Evolutionary conservation across 2,113 vertebrate species (phyloP).

Genomic region (Sapayoa aenigma): DNA sequence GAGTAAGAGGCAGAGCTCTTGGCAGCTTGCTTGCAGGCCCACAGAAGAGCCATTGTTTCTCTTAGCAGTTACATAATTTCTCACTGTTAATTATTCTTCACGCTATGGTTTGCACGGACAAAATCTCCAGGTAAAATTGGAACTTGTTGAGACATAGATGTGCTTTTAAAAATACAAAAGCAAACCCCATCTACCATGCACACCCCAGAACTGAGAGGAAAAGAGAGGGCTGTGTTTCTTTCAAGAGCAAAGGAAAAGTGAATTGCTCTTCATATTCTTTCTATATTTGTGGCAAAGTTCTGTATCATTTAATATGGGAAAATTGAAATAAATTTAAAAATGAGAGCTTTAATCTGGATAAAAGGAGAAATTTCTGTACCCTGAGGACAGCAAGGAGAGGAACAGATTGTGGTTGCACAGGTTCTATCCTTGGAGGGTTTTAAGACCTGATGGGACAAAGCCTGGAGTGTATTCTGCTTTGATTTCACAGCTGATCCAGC

Average conservation of each 20-base stretch:
- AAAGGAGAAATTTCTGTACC: background rate
- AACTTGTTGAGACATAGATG: background rate
- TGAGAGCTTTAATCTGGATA: background rate
- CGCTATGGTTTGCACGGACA: background rate
- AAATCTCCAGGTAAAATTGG: background rate
- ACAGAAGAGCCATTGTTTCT: conserved; percentile 42
- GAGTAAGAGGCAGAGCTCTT: background rate
- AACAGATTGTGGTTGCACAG: background rate
- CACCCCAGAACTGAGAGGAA: background rate
- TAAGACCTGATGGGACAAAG: background rate
- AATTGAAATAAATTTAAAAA: background rate
- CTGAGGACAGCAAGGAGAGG: background rate
- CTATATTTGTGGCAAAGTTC: background rate
- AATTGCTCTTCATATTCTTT: background rate
- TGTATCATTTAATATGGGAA: background rate
- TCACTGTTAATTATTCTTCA: background rate
- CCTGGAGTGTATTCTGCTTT: background rate
- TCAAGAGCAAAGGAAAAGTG: background rate
- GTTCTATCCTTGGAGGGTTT: background rate
- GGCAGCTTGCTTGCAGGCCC: background rate
- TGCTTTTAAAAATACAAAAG: background rate
- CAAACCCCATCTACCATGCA: background rate
- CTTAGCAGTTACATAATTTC: background rate
- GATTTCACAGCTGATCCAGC: background rate
- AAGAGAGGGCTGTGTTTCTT: background rate